These are phyloP conservation scores for Calonectris borealis DNA, from an alignment of 2,113 vertebrate species.

Conservation along the genomic window DNA sequence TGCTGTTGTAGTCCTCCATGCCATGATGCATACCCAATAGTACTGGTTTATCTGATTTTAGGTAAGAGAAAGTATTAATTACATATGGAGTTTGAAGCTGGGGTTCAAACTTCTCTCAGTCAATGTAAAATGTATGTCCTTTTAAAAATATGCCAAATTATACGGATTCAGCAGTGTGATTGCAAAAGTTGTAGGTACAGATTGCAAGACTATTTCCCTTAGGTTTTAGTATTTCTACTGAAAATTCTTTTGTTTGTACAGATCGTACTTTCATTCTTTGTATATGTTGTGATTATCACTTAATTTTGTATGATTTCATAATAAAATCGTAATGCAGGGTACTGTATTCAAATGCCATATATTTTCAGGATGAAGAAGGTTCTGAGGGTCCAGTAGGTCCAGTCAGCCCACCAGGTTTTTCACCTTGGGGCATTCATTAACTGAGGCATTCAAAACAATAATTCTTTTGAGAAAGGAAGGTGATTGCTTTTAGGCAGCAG, in stretches of 20 bases:
- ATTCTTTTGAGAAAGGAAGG: background rate
- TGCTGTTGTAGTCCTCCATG: background rate
- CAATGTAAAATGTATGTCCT: background rate
- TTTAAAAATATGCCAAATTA: background rate
- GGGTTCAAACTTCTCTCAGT: background rate
- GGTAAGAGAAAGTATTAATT: background rate
- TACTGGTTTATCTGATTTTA: background rate
- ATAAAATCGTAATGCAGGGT: background rate
- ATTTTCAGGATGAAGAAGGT: conserved; percentile 73
- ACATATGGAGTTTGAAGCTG: background rate
- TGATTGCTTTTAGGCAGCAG: background rate
- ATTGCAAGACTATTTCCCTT: background rate
- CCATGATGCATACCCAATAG: background rate
- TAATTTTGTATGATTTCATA: background rate
- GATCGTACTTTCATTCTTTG: background rate
- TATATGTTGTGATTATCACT: background rate
- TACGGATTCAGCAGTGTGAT: background rate
- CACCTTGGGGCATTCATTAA: background rate
- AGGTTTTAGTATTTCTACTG: background rate
- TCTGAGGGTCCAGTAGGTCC: conserved; percentile 73
- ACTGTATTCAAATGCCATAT: background rate
- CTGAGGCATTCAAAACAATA: background rate
- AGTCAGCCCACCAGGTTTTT: conserved; percentile 61
- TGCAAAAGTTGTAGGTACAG: rapidly evolving
- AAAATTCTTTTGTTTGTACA: background rate